Evolutionary conservation across 2,888 invertebrate genomes (phyloP), one percentile per base, ranked within the genome.

Genomic region (Drosophila seclusa): DNA sequence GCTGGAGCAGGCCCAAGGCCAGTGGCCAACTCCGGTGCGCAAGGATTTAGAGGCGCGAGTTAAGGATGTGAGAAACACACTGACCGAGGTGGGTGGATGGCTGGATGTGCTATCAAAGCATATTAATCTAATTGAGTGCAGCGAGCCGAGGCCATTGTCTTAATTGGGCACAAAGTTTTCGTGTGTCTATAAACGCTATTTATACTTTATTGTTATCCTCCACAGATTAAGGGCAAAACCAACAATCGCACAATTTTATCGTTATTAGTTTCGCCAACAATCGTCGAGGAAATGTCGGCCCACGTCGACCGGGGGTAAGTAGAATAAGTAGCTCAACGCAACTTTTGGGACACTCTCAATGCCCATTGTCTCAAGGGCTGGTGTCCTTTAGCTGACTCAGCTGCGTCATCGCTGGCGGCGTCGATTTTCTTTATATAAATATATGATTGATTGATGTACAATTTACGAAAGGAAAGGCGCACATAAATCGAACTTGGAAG

Each of bases 201-300:
- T 89, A 86, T 86, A 76, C 77, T 89, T 89, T 89, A 89, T 90
- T 88, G 83, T 82, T 90, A 88, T 87, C 80, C 82, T 74, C 80
- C 79, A 79, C 86, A 93, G 93, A 91, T 93, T 84, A 92, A 91
- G 92, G 98, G 98, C 21, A 97, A 97, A 92, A 96, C 98, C 93
- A 95, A 95, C 78, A 98, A 97, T 83, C 96, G 97, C 94, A 98
- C 97, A 1, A 94, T 98, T 90, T 94, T 99, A 65, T 97, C 98
- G 32, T 96, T 98, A 95, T 98, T 98, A 31, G 95, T 96, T 87
- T 96, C 96, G 27, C 94, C 96, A 42, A 95, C 96, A 82, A 94
- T 94, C 72, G 95, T 97, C 73, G 95, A 95, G 83, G 94, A 95
- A 66, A 95, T 95, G 16, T 95, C 95, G 91, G 87, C 93, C 70